Percentiles rank a stretch among this genome's conserved stretches.
These are phyloP conservation scores for Pterostichus niger DNA, from an alignment of 2,888 invertebrate species.

Conservation along the genomic window DNA sequence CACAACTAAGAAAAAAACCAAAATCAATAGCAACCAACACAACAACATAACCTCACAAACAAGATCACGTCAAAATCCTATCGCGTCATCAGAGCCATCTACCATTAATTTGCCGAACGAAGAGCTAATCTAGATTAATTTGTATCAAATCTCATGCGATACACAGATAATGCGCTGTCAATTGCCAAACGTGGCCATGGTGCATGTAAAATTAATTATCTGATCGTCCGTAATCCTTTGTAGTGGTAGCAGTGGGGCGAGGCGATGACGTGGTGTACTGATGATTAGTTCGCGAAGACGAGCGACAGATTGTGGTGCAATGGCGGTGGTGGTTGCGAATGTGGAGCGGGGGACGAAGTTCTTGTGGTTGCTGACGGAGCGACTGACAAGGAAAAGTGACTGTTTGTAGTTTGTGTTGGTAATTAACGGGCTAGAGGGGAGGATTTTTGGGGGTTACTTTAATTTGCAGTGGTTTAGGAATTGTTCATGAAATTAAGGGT, in stretches of 20 bases:
- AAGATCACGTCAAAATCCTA: slow-evolving; percentile 30
- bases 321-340: neutral
- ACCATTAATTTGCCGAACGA: slow-evolving; percentile 24
- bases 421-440: slow-evolving; percentile 20
- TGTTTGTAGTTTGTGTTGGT: slow-evolving; percentile 13
- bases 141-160: slow-evolving; percentile 50
- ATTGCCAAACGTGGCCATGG: slow-evolving; percentile 16
- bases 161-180: slow-evolving; percentile 46
- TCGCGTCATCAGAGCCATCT: slow-evolving; percentile 26
- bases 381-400: slow-evolving; percentile 7
- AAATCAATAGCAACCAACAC: slow-evolving; percentile 2
- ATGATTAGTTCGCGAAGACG: slow-evolving; percentile 41
- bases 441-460: slow-evolving; percentile 3
- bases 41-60: slow-evolving; percentile 44
- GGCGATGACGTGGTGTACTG: slow-evolving; percentile 37
- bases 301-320: slow-evolving; percentile 8
- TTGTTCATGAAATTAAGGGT: neutral
- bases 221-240: slow-evolving; percentile 37
- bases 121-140: slow-evolving; percentile 41
- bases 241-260: slow-evolving; percentile 3
- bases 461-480: neutral
- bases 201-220: slow-evolving; percentile 51
- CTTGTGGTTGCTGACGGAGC: neutral
- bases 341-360: neutral
- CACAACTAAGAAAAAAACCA: slow-evolving; percentile 37